A percentile compares a stretch with the other conserved stretches of the same genome.
These are phyloP conservation scores for Romanomermis culicivorax DNA, from an alignment of 2,888 invertebrate species.

Conservation along the genomic window DNA sequence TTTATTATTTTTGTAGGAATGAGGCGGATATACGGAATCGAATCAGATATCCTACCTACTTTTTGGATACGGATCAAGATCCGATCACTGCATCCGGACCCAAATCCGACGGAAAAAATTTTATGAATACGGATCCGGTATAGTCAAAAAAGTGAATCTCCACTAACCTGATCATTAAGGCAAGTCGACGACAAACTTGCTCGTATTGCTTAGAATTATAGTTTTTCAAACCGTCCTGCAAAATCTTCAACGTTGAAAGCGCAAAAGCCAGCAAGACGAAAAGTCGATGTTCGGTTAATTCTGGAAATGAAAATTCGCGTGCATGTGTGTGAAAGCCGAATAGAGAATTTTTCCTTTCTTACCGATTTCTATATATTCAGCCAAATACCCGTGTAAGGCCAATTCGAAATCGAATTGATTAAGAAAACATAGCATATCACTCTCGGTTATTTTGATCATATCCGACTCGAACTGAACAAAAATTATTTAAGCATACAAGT, in stretches of 20 bases:
- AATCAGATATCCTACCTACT: too few species aligned
- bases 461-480: slow-evolving; percentile 4
- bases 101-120: too few species aligned
- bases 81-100: too few species aligned
- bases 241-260: slow-evolving; percentile 16
- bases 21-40: too few species aligned
- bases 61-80: too few species aligned
- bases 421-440: slow-evolving; percentile 20
- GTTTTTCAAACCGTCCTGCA: slow-evolving; percentile 21
- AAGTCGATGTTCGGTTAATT: slow-evolving; percentile 10
- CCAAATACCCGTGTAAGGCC: slow-evolving; percentile 18
- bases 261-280: slow-evolving; percentile 19
- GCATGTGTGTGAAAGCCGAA: slow-evolving; percentile 13
- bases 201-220: slow-evolving; percentile 18
- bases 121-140: too few species aligned
- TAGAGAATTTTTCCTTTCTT: too few species aligned
- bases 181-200: slow-evolving; percentile 22
- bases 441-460: slow-evolving; percentile 18
- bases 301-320: background rate
- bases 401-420: slow-evolving; percentile 22
- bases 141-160: too few species aligned
- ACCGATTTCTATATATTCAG: slow-evolving; percentile 15
- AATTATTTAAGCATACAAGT: too few species aligned
- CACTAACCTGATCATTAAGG: slow-evolving; percentile 20
- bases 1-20: too few species aligned